Percentiles rank a stretch among this genome's conserved stretches.
Conservation (phyloP, 2,113 vertebrate species). For the Podarcis cretensis region DNA sequence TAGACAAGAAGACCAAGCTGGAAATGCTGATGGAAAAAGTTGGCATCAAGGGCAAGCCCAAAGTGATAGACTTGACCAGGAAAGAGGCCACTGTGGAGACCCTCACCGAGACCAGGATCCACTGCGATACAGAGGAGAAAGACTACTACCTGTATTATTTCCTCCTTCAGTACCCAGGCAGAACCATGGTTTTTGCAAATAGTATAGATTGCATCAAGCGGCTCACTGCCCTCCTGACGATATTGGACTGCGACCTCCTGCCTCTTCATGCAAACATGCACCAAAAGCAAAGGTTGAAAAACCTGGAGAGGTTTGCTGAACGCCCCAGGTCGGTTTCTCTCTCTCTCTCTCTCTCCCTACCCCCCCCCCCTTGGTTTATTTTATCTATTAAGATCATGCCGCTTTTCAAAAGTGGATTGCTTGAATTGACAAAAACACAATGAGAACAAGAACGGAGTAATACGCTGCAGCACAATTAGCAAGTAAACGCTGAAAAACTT, state of each 20-base stretch:
- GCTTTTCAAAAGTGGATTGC: neutral
- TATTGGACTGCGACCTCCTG: conserved; percentile 85
- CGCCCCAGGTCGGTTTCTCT: conserved; percentile 83
- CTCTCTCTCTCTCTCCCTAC: neutral
- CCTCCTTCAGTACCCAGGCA: conserved; percentile 90
- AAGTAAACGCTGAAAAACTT: neutral
- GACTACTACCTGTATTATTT: conserved; percentile 97
- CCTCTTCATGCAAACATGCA: conserved; percentile 98
- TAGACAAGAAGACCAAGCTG: conserved; percentile 86
- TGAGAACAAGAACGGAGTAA: neutral
- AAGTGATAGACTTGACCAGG: conserved; percentile 94
- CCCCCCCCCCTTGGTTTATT: neutral
- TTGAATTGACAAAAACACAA: neutral
- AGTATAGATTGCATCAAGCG: conserved; percentile 97
- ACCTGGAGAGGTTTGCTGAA: conserved; percentile 93
- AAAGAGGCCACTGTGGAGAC: conserved; percentile 93
- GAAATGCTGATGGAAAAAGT: conserved; percentile 91
- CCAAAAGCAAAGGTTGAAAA: conserved; percentile 96
- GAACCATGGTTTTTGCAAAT: conserved; percentile 97
- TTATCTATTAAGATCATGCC: neutral
- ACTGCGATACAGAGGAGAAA: conserved; percentile 91
- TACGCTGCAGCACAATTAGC: too few relatives aligned
- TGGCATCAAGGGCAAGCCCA: conserved; percentile 91
- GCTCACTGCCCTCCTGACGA: conserved; percentile 89
- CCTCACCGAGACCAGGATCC: conserved; percentile 91